Percentiles rank a stretch among this genome's conserved stretches.
Conservation (phyloP, 2,113 vertebrate species). For the Catharus bicknelli region DNA sequence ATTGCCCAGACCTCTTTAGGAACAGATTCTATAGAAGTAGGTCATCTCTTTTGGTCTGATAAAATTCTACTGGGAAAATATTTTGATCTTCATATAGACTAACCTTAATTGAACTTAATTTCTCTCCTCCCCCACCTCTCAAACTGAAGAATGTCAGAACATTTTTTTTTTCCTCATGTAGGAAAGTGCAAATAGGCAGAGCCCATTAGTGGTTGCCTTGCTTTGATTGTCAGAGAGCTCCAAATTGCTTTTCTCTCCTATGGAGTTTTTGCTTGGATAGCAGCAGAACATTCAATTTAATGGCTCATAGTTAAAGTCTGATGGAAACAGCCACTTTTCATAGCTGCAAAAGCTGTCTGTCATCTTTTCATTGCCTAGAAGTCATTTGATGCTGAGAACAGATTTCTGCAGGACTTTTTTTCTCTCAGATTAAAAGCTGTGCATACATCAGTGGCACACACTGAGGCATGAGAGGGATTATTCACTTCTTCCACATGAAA, state of each 20-base stretch:
- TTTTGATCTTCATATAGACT: neutral
- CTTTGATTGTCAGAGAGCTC: conserved; percentile 9
- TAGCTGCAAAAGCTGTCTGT: conserved; percentile 25
- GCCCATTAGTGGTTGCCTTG: neutral
- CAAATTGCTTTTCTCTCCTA: neutral
- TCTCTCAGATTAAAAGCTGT: conserved; percentile 14
- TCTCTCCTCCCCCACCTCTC: neutral
- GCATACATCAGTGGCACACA: neutral
- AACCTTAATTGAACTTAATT: neutral
- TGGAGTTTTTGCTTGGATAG: conserved; percentile 28
- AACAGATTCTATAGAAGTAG: neutral
- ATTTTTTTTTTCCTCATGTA: neutral
- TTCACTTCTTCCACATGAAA: neutral
- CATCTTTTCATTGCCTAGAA: conserved; percentile 16
- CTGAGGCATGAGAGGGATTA: neutral
- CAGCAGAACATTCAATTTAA: conserved; percentile 27
- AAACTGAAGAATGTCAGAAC: neutral
- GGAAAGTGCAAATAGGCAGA: neutral
- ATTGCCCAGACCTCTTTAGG: neutral
- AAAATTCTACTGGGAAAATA: neutral
- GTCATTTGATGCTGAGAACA: conserved; percentile 7
- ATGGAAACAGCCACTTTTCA: neutral
- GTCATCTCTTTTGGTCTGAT: neutral
- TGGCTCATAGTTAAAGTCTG: neutral
- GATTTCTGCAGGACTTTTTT: neutral